A percentile compares a stretch with the other conserved stretches of the same genome.
Evolutionary conservation across 1,140 invertebrate species (phyloP).

Genomic region (Drosophila guanche): DNA sequence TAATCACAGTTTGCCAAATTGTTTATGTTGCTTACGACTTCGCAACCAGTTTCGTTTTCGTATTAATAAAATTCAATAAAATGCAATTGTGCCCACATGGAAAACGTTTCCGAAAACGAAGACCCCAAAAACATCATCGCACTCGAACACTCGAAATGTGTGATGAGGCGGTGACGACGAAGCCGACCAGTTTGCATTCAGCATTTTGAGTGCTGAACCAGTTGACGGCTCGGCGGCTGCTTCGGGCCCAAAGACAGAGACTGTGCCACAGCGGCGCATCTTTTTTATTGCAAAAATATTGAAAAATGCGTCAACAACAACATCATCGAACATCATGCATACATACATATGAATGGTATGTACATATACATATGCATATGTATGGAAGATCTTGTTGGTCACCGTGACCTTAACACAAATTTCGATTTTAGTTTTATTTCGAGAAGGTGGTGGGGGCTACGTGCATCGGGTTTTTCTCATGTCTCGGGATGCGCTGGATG

Average conservation of each 20-base stretch:
- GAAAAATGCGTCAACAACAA: constrained; percentile 72
- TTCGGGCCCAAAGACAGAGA: constrained; percentile 8
- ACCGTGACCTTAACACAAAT: constrained; percentile 81
- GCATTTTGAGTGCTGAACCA: constrained; percentile 65
- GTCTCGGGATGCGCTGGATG: constrained; percentile 6
- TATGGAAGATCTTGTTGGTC: constrained; percentile 58
- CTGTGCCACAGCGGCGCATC: constrained; percentile 51
- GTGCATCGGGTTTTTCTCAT: constrained; percentile 57
- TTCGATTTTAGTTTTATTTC: constrained; percentile 56
- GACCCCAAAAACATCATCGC: constrained; percentile 22
- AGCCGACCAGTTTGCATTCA: constrained; percentile 58
- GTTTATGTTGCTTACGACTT: constrained; percentile 57
- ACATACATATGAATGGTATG: constrained; percentile 4
- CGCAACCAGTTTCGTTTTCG: constrained; percentile 39
- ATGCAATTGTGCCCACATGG: constrained; percentile 71
- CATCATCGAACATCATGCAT: constrained; percentile 18
- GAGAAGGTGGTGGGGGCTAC: constrained; percentile 25
- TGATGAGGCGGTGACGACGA: constrained; percentile 24
- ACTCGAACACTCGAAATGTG: constrained; percentile 31
- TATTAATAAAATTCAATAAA: constrained; percentile 57
- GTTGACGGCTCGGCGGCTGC: constrained; percentile 34
- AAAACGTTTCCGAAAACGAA: constrained; percentile 42
- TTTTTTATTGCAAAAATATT: constrained; percentile 82
- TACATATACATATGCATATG: constrained; percentile 29
- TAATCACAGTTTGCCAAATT: constrained; percentile 42